These are phyloP conservation scores for Nomada goodeniana DNA, from an alignment of 2,888 invertebrate genomes.

Conservation along the genomic window DNA sequence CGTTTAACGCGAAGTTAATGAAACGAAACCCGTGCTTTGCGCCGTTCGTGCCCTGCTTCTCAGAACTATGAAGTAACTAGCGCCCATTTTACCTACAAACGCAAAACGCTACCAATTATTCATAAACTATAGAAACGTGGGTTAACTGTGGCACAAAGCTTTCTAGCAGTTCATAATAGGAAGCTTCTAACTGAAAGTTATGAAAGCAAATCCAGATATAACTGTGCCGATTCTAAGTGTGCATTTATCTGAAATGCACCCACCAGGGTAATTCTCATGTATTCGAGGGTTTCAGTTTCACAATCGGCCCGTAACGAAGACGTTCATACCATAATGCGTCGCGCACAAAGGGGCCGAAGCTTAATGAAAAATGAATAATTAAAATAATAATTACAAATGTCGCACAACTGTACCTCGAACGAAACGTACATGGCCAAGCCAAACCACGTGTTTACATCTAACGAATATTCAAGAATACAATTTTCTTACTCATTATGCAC, in stretches of 20 bases:
- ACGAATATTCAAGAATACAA: too few species aligned
- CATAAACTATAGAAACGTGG: background rate
- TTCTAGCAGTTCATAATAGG: background rate
- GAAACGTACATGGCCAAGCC: too few species aligned
- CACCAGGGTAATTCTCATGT: too few species aligned
- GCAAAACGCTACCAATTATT: background rate
- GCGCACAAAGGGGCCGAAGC: too few species aligned
- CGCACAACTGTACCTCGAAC: too few species aligned
- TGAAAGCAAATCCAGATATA: background rate
- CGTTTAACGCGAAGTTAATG: background rate
- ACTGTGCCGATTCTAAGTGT: background rate
- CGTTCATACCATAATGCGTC: too few species aligned
- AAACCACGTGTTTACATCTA: too few species aligned
- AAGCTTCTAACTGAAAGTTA: background rate
- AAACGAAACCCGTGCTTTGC: background rate
- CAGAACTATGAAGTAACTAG: background rate
- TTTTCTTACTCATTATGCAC: too few species aligned
- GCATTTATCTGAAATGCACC: background rate
- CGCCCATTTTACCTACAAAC: background rate
- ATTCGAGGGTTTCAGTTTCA: too few species aligned
- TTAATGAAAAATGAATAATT: too few species aligned
- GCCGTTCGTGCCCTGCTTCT: background rate
- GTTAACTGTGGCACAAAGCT: background rate
- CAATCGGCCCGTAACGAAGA: too few species aligned
- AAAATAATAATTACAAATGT: too few species aligned